Conservation (phyloP, 2,113 vertebrate species). For the Percopsis transmontana region DNA sequence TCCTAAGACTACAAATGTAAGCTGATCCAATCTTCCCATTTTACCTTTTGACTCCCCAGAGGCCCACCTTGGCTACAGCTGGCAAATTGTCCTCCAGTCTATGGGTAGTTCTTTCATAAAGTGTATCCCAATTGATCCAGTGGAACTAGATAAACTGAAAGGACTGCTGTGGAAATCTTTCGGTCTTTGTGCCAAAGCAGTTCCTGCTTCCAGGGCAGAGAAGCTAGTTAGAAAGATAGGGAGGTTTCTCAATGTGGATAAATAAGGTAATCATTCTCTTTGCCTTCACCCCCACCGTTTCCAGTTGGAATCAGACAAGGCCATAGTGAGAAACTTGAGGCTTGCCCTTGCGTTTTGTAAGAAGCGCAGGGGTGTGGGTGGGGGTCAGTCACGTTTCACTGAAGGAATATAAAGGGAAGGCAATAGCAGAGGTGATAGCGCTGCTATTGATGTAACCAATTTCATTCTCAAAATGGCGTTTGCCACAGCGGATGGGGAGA, state of each 20-base stretch:
- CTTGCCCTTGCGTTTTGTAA: conserved; percentile 51
- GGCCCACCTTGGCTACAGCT: neutral
- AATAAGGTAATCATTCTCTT: conserved; percentile 56
- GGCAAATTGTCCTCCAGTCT: neutral
- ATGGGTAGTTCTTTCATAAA: conserved; percentile 29
- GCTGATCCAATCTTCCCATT: neutral
- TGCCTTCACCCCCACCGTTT: conserved; percentile 42
- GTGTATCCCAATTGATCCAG: conserved; percentile 44
- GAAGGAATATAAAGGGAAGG: conserved; percentile 74
- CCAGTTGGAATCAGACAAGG: conserved; percentile 53
- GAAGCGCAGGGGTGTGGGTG: conserved; percentile 46
- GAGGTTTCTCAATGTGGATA: conserved; percentile 58
- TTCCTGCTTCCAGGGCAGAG: conserved; percentile 21
- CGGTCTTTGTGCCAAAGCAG: conserved; percentile 23
- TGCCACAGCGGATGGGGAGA: conserved; percentile 71
- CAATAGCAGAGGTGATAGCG: conserved; percentile 75
- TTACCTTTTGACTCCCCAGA: neutral
- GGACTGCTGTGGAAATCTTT: conserved; percentile 28
- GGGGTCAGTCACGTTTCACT: conserved; percentile 70
- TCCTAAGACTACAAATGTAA: neutral
- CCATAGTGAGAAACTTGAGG: conserved; percentile 46
- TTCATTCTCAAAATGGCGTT: conserved; percentile 78
- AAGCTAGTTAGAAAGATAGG: conserved; percentile 46
- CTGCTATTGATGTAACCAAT: conserved; percentile 78
- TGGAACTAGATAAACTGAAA: conserved; percentile 49